Base-by-base conservation (phyloP, 53 echinoderm and acorn worm genomes). In the Holothuria scabra region DNA sequence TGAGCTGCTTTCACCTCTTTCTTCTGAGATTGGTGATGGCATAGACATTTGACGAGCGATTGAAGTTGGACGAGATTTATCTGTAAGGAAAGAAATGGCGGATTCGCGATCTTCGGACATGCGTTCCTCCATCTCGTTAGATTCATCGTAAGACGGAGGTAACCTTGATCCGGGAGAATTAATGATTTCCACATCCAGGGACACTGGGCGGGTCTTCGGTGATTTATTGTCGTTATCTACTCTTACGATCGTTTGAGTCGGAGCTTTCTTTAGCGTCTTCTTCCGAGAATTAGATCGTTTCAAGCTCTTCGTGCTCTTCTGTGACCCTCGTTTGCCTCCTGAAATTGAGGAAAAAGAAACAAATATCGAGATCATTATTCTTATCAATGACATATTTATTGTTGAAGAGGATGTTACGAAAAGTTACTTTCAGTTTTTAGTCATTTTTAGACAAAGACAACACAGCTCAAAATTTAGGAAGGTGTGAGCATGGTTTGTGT, bases 61-160 rank as follows among this genome's bases (percentile, higher is more conserved):
- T 14, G 88, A 85, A 10, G 81, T 85, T 56, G 84, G 85, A 25
- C 85, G 81, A 28, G 90, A 81, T 49, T 70, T 72, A 56, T 85
- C 85, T 0, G 85, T 72, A 7, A 89, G 64, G 41, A 74, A 85
- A 12, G 67, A 84, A 22, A 85, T 81, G 12, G 90, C 81, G 61
- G 85, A 63, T 28, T 85, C 85, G 32, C 70, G 69, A 8, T 85
- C 85, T 38, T 92, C 95, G 1, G 90, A 89, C 37, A 90, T 48
- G 28, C 76, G 76, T 20, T 90, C 95, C 22, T 88, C 92, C 78
- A 95, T 90, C 57, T 92, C 92, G 78, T 91, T 95, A 14, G 95
- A 91, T 81, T 95, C 95, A 48, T 86, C 90, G 85, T 95, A 95
- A 23, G 95, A 90, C 1, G 95, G 95, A 30, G 92, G 95, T 60